Conservation (phyloP, 2,113 vertebrate genomes). For the Nymphicus hollandicus region DNA sequence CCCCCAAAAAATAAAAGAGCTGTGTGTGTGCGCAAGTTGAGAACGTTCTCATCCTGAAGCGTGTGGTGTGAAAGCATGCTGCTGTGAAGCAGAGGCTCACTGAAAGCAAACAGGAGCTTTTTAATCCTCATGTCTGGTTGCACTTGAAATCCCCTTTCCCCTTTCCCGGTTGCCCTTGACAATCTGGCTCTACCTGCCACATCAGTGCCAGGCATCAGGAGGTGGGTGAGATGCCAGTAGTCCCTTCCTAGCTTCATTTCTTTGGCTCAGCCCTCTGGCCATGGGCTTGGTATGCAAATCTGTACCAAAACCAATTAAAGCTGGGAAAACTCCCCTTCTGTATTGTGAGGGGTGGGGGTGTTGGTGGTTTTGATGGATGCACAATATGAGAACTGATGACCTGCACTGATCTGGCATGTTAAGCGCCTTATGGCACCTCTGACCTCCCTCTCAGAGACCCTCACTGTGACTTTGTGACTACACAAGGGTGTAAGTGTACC, state of each 20-base stretch:
- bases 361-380: neutral
- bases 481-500: fast-evolving
- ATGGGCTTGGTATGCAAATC: neutral
- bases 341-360: neutral
- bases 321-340: neutral
- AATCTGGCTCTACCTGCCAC: neutral
- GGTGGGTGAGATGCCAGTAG: neutral
- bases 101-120: fast-evolving
- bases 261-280: neutral
- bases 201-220: fast-evolving
- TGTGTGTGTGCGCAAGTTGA: fast-evolving
- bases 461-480: neutral
- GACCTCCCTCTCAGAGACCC: neutral
- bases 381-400: fast-evolving
- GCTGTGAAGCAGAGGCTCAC: neutral
- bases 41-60: fast-evolving
- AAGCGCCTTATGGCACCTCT: neutral
- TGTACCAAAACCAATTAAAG: neutral
- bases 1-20: neutral
- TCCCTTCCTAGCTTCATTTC: fast-evolving
- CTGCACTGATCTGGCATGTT: neutral
- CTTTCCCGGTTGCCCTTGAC: neutral
- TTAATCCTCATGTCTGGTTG: neutral
- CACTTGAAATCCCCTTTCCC: neutral
- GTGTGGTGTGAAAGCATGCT: fast-evolving